Conservation (phyloP, 2,113 vertebrate genomes). For the Galeopterus variegatus region DNA sequence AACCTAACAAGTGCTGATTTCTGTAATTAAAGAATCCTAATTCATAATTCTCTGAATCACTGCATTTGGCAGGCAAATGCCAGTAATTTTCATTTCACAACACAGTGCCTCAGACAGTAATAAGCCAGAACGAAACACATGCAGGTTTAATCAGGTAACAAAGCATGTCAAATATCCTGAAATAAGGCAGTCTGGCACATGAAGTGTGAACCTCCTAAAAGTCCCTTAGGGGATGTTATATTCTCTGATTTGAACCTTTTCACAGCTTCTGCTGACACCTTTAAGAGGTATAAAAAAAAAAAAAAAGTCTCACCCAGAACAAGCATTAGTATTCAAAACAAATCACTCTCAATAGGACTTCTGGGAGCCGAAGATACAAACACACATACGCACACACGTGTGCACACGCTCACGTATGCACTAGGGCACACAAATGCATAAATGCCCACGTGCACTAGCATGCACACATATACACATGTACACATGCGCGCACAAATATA, state of each 20-base stretch:
- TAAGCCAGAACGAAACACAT: conserved; percentile 80
- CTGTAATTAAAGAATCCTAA: conserved; percentile 81
- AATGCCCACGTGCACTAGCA: background rate
- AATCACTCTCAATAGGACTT: conserved; percentile 66
- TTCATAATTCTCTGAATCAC: conserved; percentile 78
- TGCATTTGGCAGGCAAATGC: conserved; percentile 77
- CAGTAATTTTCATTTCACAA: conserved; percentile 81
- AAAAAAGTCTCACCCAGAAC: conserved; percentile 71
- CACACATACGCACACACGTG: fast-evolving
- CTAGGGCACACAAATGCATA: too few species aligned
- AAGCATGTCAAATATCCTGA: conserved; percentile 74
- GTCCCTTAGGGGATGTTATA: conserved; percentile 65
- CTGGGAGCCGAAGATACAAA: conserved; percentile 59
- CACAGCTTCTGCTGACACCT: conserved; percentile 71
- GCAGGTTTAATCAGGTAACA: conserved; percentile 81
- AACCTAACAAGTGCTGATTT: conserved; percentile 76
- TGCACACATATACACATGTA: background rate
- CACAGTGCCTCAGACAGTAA: conserved; percentile 68
- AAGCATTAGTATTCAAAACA: conserved; percentile 73
- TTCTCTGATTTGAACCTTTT: conserved; percentile 73
- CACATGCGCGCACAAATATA: too few species aligned
- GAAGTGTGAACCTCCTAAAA: conserved; percentile 71
- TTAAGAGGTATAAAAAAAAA: conserved; percentile 73
- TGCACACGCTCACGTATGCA: fast-evolving
- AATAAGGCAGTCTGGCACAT: conserved; percentile 79